Evolutionary conservation across 2,888 invertebrate species (phyloP).

Genomic region (Mamestra brassicae): DNA sequence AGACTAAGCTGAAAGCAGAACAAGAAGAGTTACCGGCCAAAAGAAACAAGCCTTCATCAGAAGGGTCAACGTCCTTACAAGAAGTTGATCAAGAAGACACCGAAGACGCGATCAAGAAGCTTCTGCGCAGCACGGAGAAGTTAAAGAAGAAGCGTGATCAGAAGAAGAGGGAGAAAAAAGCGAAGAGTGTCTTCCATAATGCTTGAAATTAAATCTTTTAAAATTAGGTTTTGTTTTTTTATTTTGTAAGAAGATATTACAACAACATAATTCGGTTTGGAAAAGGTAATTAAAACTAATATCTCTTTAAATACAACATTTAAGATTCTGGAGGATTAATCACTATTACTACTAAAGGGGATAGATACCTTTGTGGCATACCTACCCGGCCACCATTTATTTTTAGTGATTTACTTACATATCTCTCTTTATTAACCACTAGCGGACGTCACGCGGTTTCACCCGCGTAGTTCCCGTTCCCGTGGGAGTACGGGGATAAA

Average conservation of each 20-base stretch:
- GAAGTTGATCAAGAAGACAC: slow-evolving; percentile 59
- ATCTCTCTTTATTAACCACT: too few relatives aligned
- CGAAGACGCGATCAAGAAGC: slow-evolving; percentile 82
- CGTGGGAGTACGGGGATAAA: too few relatives aligned
- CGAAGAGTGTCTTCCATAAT: slow-evolving; percentile 87
- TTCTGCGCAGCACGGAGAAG: slow-evolving; percentile 86
- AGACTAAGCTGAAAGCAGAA: slow-evolving; percentile 62
- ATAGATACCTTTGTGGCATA: too few relatives aligned
- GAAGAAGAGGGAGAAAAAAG: slow-evolving; percentile 83
- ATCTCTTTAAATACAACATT: too few relatives aligned
- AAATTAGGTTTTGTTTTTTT: background rate
- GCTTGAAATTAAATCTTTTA: slow-evolving; percentile 76
- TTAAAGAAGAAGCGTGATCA: slow-evolving; percentile 83
- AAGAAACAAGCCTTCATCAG: slow-evolving; percentile 77
- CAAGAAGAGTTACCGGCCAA: slow-evolving; percentile 66
- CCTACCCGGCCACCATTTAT: too few relatives aligned
- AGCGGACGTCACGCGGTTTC: too few relatives aligned
- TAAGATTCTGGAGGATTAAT: too few relatives aligned
- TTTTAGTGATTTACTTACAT: too few relatives aligned
- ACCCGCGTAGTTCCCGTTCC: too few relatives aligned
- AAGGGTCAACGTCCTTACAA: slow-evolving; percentile 72
- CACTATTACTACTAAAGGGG: too few relatives aligned
- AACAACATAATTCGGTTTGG: too few relatives aligned
- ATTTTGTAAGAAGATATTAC: background rate
- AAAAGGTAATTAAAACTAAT: too few relatives aligned